Conservation (phyloP, 2,888 invertebrate genomes). For the Torymus aiolomorphi region DNA sequence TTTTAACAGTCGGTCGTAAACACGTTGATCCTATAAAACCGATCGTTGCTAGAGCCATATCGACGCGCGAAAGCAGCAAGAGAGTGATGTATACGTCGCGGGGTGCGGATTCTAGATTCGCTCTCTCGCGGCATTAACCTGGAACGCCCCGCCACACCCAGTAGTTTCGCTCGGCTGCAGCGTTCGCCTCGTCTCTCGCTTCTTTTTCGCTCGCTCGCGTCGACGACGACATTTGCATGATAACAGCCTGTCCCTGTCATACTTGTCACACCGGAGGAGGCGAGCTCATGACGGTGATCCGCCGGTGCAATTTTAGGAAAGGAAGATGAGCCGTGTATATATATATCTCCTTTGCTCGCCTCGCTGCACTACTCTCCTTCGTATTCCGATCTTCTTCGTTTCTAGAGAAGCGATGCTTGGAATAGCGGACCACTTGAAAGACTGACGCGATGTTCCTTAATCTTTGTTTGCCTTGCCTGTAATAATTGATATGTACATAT, state of each 20-base stretch:
- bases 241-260: conserved; percentile 58
- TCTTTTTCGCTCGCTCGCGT: conserved; percentile 17
- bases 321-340: background rate
- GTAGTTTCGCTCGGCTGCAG: conserved; percentile 52
- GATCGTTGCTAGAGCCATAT: too few relatives aligned
- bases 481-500: too few relatives aligned
- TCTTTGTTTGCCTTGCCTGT: too few relatives aligned
- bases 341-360: conserved; percentile 6
- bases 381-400: too few relatives aligned
- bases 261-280: conserved; percentile 49
- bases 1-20: too few relatives aligned
- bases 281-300: conserved; percentile 17
- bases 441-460: too few relatives aligned
- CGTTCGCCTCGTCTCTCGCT: conserved; percentile 42
- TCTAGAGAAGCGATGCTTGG: too few relatives aligned
- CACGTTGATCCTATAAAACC: too few relatives aligned
- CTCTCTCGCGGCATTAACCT: conserved; percentile 1
- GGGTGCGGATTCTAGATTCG: background rate
- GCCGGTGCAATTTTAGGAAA: conserved; percentile 37
- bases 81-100: too few relatives aligned
- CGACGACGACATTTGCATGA: conserved; percentile 60
- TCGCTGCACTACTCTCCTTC: too few relatives aligned
- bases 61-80: too few relatives aligned
- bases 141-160: conserved; percentile 60
- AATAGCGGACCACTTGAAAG: too few relatives aligned